phyloP scores from a whole-genome alignment of 2,797 vertebrate species.

The Pseudochaenichthys georgianus region DNA sequence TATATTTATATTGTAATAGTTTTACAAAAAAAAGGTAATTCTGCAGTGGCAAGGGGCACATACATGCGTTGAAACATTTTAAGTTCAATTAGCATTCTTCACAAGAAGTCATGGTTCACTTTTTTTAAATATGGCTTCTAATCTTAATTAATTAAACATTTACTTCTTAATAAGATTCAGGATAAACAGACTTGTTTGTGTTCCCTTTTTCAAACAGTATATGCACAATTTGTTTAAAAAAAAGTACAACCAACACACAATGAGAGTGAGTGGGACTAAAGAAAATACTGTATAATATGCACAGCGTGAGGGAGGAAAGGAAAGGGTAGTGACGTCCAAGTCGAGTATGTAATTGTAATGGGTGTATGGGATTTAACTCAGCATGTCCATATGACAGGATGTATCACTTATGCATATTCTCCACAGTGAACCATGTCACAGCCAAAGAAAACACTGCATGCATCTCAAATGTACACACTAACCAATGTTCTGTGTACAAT shows the following conservation, averaged over 20 bases:
- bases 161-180: neutral
- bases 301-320: neutral
- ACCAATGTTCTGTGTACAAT: neutral
- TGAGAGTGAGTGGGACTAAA: slow-evolving; percentile 6
- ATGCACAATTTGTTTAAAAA: slow-evolving; percentile 11
- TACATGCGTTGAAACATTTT: neutral
- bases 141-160: neutral
- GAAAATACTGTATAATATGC: slow-evolving; percentile 7
- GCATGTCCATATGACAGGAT: slow-evolving; percentile 63
- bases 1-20: neutral
- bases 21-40: neutral
- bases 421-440: slow-evolving; percentile 8
- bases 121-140: neutral
- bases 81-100: neutral
- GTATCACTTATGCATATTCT: slow-evolving; percentile 27
- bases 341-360: slow-evolving; percentile 10
- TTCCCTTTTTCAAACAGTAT: neutral
- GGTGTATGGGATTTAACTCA: slow-evolving; percentile 32
- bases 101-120: neutral
- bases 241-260: slow-evolving; percentile 11
- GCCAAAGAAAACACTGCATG: neutral
- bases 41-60: neutral
- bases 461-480: neutral
- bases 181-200: neutral
- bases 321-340: slow-evolving; percentile 16